Evolutionary conservation across 1,140 invertebrate species (phyloP), one percentile per base, ranked within the genome.

Genomic region (Philaenus spumarius): DNA sequence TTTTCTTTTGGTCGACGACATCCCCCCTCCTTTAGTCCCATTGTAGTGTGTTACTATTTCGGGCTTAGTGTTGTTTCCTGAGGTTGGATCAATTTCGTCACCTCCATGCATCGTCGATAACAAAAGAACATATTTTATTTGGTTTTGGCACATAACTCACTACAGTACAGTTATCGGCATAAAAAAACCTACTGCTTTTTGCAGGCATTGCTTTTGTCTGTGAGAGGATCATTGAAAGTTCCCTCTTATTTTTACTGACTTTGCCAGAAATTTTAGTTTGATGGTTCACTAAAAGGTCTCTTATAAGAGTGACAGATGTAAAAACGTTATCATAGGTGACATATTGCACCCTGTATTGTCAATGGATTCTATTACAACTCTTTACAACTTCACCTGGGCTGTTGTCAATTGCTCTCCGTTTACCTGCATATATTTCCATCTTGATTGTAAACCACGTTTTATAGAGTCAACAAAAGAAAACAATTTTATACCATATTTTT

Each of bases 401-500:
- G 52, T 73, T 72, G 23, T 66, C 66, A 22, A 66, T 30, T 5
- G 48, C 46, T 37, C 43, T 61, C 59, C 40, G 59, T 46, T 66
- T 64, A 47, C 62, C 67, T 47, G 62, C 60, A 59, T 69, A 71
- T 17, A 68, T 62, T 48, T 68, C 64, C 20, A 65, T 61, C 58
- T 67, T 69, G 19, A 56, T 50, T 57, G 65, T 68, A 55, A 68
- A 70, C 59, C 37, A 68, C 26, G 57, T 67, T 45, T 60, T 55
- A n/a, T n/a, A 3, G 67, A 61, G 62, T 70, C 67, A 20, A 63
- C 58, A 20, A 69, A 23, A 9, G 62, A 54, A 45, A 64, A 63
- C 6, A 69, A 64, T 67, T 75, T 77, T 54, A 77, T 66, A 6
- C 74, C 77, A 60, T 76, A 76, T 59, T 72, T 71, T 14, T 52